Evolutionary conservation across 2,888 invertebrate species (phyloP).

Genomic region (Athrips mouffetella): DNA sequence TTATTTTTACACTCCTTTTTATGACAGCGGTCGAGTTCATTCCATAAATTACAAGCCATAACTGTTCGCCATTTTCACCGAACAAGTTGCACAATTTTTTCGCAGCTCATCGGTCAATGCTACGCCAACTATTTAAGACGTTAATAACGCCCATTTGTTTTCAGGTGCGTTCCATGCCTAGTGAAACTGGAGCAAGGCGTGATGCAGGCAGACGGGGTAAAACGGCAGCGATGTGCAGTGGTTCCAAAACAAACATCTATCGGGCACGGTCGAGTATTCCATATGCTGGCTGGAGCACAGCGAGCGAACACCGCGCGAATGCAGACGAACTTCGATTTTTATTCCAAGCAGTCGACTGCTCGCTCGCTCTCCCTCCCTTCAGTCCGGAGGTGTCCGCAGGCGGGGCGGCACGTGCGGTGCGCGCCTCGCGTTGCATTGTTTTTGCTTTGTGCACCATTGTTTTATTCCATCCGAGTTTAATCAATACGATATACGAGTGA

Average conservation of each 20-base stretch:
- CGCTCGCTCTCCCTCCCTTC: slow-evolving; percentile 31
- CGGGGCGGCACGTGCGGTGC: slow-evolving; percentile 75
- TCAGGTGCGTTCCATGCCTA: slow-evolving; percentile 12
- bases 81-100: not conserved
- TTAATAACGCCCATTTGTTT: not conserved
- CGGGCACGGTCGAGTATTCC: slow-evolving; percentile 23
- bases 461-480: slow-evolving; percentile 62
- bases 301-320: slow-evolving; percentile 53
- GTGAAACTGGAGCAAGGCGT: slow-evolving; percentile 24
- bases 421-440: slow-evolving; percentile 74
- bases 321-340: slow-evolving; percentile 65
- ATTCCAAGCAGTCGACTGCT: slow-evolving; percentile 35
- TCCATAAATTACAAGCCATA: not conserved
- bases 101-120: not conserved
- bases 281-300: not conserved
- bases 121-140: not conserved
- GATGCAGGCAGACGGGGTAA: too few species aligned
- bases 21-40: not conserved
- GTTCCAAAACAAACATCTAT: slow-evolving; percentile 53
- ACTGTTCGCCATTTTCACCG: not conserved
- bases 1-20: slow-evolving; percentile 4
- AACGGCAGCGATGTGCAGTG: slow-evolving; percentile 36
- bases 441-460: slow-evolving; percentile 63
- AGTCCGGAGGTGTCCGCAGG: slow-evolving; percentile 72
- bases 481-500: slow-evolving; percentile 61